Evolutionary conservation across 2,888 invertebrate genomes (phyloP).

Genomic region (Andrena bucephala): DNA sequence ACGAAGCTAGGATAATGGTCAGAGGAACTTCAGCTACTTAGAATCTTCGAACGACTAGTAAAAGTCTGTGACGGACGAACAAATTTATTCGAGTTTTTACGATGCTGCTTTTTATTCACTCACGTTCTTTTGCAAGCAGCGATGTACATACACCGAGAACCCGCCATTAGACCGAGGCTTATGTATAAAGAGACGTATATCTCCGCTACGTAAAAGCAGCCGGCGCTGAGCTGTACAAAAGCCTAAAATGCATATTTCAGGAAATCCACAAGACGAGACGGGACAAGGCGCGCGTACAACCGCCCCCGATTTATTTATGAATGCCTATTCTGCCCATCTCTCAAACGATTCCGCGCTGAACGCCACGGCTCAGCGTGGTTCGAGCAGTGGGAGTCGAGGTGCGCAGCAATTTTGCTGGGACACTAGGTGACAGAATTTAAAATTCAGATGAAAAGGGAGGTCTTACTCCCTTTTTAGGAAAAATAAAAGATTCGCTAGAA

Average conservation of each 20-base stretch:
- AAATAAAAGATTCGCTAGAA: too few relatives aligned
- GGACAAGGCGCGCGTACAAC: constrained; percentile 50
- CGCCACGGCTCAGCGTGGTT: neutral
- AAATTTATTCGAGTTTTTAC: constrained; percentile 62
- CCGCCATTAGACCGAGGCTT: constrained; percentile 56
- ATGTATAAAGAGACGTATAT: constrained; percentile 60
- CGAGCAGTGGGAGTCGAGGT: neutral
- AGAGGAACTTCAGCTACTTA: neutral
- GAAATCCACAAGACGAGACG: constrained; percentile 67
- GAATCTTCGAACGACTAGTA: constrained; percentile 36
- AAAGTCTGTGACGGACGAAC: constrained; percentile 47
- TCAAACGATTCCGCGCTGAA: constrained; percentile 12
- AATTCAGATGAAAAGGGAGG: neutral
- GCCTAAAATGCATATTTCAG: constrained; percentile 71
- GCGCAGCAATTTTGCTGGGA: neutral
- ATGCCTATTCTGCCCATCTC: constrained; percentile 12
- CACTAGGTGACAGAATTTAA: neutral
- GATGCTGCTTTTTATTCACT: constrained; percentile 33
- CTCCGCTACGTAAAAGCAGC: constrained; percentile 61
- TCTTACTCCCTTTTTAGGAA: too few relatives aligned
- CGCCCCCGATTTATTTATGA: constrained; percentile 56
- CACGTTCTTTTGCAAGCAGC: constrained; percentile 42
- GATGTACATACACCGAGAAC: constrained; percentile 44
- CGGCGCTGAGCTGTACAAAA: constrained; percentile 59
- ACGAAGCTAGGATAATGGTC: constrained; percentile 24